Evolutionary conservation across 2,113 vertebrate species (phyloP).

Genomic region (Clinocottus analis): DNA sequence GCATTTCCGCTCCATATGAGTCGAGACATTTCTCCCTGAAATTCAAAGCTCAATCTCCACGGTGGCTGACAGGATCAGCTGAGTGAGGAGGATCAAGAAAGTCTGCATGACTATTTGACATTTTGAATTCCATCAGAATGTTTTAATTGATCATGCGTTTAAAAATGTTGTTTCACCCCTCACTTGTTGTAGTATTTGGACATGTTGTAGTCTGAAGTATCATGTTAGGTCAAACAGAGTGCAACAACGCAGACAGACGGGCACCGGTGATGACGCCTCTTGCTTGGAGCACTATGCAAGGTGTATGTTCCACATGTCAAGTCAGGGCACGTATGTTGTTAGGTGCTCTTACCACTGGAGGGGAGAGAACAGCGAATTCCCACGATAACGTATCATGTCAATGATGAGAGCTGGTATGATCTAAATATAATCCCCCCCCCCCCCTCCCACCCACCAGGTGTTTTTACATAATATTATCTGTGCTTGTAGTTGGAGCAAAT

Average conservation of each 20-base stretch:
- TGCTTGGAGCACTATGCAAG: not conserved
- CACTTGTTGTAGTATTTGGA: constrained; percentile 26
- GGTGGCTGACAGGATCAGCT: not conserved
- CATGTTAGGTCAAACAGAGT: constrained; percentile 36
- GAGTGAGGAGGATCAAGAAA: not conserved
- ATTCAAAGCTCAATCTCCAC: not conserved
- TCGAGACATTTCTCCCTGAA: not conserved
- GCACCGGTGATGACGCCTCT: constrained; percentile 27
- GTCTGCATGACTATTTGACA: not conserved
- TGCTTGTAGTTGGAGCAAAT: not conserved
- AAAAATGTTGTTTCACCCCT: not conserved
- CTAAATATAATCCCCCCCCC: not conserved
- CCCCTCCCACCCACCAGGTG: too few species aligned
- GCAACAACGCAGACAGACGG: constrained; percentile 35
- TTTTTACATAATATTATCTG: constrained; percentile 21
- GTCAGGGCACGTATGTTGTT: not conserved
- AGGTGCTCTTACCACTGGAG: not conserved
- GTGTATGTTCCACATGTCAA: not conserved
- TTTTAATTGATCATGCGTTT: not conserved
- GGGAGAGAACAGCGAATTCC: not conserved
- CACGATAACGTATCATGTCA: not conserved
- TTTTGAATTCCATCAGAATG: constrained; percentile 1
- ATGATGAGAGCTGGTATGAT: not conserved
- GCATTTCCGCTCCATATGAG: not conserved
- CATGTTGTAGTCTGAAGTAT: constrained; percentile 22